A percentile compares a stretch with the other conserved stretches of the same genome.
Conservation (phyloP, 1,140 invertebrate genomes). For the Papilio dardanus region DNA sequence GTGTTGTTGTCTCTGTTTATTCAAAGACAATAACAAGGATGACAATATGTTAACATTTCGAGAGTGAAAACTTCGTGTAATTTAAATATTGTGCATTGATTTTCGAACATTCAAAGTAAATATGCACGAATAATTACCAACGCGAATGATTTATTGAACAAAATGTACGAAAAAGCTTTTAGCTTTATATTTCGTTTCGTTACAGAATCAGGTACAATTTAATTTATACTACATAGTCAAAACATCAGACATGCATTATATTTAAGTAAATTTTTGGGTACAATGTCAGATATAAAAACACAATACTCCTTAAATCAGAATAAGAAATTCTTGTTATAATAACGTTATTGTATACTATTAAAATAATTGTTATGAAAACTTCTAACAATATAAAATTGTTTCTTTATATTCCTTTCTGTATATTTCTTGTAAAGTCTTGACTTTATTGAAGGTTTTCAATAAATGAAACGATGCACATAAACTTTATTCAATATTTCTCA, state of each 20-base stretch:
- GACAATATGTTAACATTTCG: neutral
- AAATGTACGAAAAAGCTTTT: neutral
- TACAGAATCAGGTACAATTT: neutral
- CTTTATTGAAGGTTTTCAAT: neutral
- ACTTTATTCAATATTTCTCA: neutral
- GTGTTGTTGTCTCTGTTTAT: neutral
- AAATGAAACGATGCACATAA: neutral
- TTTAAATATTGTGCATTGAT: too few species aligned
- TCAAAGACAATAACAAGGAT: neutral
- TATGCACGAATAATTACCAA: neutral
- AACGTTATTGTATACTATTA: neutral
- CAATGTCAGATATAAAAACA: too few species aligned
- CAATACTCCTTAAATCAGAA: neutral
- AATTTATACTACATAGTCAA: neutral
- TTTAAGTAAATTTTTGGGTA: too few species aligned
- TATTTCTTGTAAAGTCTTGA: neutral
- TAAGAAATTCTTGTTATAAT: neutral
- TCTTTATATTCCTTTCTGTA: neutral
- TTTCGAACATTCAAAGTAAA: neutral
- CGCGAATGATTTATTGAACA: neutral
- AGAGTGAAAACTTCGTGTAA: too few species aligned
- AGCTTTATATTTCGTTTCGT: neutral
- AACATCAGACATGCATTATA: neutral
- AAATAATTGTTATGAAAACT: neutral
- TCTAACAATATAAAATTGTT: neutral